Base-by-base conservation (phyloP, 2,113 vertebrate genomes). In the Brachirus orientalis region DNA sequence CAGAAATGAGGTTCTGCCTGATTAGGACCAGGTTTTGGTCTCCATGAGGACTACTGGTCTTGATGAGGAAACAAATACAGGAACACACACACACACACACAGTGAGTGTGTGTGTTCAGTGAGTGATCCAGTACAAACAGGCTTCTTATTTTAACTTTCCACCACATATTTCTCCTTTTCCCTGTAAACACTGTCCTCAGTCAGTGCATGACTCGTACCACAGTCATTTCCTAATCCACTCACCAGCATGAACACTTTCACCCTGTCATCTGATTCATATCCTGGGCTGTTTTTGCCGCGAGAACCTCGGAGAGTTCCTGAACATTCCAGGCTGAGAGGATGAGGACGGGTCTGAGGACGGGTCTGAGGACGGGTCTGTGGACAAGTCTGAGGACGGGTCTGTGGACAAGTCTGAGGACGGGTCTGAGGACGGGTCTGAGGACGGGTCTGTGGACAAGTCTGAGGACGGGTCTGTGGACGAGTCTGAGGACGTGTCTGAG, bases 271-370 rank as follows among this genome's bases (percentile, higher is more conserved):
- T 83, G 83, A 75, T 85, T 88, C 86, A 83, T 53, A 85, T 88
- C 89, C 84, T 74, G 53, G 11, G 55, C 28, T 28, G 28, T 76
- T 59, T 41, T 61, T 74, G 17, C 76, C 77, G 67, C 66, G 52
- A 76, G 78, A 67, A 79, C 14, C n/a, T n/a, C 47, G n/a, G n/a
- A n/a, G n/a, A n/a, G n/a, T n/a, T n/a, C 40, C 40, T 9, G 41
- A 18, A 61, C 88, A 82, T 85, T 85, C 75, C 86, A 67, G 1
- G 40, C 71, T 43, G 72, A 83, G 83, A 80, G 84, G 83, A 90
- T 75, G 73, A 50, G 62, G 62, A n/a, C n/a, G n/a, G n/a, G n/a
- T n/a, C n/a, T n/a, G n/a, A n/a, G n/a, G n/a, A n/a, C n/a, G n/a
- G n/a, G n/a, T n/a, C n/a, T n/a, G n/a, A n/a, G n/a, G 65, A 85